Base-by-base conservation (phyloP, 2,888 invertebrate genomes). In the Sarcophaga caerulescens region DNA sequence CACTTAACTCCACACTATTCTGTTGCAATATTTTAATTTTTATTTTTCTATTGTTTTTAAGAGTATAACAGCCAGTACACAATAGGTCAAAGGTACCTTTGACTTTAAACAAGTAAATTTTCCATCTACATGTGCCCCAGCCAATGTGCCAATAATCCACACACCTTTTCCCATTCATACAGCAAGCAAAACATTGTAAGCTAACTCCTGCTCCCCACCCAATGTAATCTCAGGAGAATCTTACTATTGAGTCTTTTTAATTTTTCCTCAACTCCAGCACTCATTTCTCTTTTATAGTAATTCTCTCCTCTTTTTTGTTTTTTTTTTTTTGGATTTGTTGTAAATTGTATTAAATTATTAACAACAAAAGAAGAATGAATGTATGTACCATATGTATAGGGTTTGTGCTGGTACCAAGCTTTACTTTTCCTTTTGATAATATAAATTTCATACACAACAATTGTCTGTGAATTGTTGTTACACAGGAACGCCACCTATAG, bases 341-440 rank as follows among this genome's bases (percentile, higher is more conserved):
- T 44, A 82, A 78, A 68, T 57, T 23, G 45, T 83, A 44, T 83
- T 85, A 77, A 85, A 83, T 85, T 85, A 83, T 83, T 85, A 83
- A 85, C 47, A 75, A 44, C 25, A 63, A 63, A 35, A 35, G 35
- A 35, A 35, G 8, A 10, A 35, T 35, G 10, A 35, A 35, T 10
- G 35, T 35, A 35, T 35, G 35, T 70, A 75, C 6, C 70, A 63
- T 77, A 12, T 85, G 66, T 77, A 85, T 12, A 12, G 12, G 14
- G 47, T 14, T 47, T 47, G 14, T 47, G 0, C 47, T 47, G 47
- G 10, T 47, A 47, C 47, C 47, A 47, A 47, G 12, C 12, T 14
- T 47, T 35, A 1, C 11, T n/a, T 47, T 3, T 11, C 17, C 76
- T 79, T 82, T 76, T 71, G 71, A 52, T 79, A 52, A 70, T 63